phyloP scores from a whole-genome alignment of 2,797 vertebrate species.

The Adelosebastes latens region DNA sequence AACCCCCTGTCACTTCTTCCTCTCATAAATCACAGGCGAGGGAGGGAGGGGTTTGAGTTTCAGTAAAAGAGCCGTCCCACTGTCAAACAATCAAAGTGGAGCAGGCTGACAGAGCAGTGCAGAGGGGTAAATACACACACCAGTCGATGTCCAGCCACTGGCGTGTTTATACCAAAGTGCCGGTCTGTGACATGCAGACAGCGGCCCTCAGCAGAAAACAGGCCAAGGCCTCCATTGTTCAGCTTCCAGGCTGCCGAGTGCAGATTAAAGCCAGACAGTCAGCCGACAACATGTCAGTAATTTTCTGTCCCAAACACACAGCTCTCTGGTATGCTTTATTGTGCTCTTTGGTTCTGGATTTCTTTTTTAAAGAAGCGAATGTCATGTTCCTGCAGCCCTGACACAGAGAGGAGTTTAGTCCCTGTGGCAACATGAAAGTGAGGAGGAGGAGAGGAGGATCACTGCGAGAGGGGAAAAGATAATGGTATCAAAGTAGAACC shows the following conservation, averaged over 20 bases:
- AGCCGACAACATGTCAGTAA: slow-evolving; percentile 67
- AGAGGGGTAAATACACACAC: slow-evolving; percentile 49
- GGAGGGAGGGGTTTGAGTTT: slow-evolving; percentile 43
- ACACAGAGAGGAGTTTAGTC: neutral
- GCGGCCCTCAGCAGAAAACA: slow-evolving; percentile 54
- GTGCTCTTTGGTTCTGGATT: slow-evolving; percentile 40
- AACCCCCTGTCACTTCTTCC: slow-evolving; percentile 63
- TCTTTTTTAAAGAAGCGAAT: slow-evolving; percentile 13
- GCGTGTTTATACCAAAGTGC: slow-evolving; percentile 67
- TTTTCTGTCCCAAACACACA: slow-evolving; percentile 64
- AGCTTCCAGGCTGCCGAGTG: slow-evolving; percentile 47
- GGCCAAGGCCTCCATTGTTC: slow-evolving; percentile 63
- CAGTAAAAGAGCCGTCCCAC: slow-evolving; percentile 53
- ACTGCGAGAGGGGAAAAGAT: neutral
- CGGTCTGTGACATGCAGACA: slow-evolving; percentile 64
- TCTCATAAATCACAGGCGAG: slow-evolving; percentile 73
- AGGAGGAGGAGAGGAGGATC: neutral
- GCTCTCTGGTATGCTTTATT: slow-evolving; percentile 63
- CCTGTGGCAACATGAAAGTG: slow-evolving; percentile 7
- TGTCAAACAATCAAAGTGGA: slow-evolving; percentile 73
- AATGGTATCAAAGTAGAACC: slow-evolving; percentile 14
- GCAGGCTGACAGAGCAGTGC: slow-evolving; percentile 42
- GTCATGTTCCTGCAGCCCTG: slow-evolving; percentile 16
- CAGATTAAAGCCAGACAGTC: slow-evolving; percentile 76
- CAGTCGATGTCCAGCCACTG: slow-evolving; percentile 36